Evolutionary conservation across 1,140 invertebrate species (phyloP), one percentile per base, ranked within the genome.

Genomic region (Bradysia coprophila): DNA sequence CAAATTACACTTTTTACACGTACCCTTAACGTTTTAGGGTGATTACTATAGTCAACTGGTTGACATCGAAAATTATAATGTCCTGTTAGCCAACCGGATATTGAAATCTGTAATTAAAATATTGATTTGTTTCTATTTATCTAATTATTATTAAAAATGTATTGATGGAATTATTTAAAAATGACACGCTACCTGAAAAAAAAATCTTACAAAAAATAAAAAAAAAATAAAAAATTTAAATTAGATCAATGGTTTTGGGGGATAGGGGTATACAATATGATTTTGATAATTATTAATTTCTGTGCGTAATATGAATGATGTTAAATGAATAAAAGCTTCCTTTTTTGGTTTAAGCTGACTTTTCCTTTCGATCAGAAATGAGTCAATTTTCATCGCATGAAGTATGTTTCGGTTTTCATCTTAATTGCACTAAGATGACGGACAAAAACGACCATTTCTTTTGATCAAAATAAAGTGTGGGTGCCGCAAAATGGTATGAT

Each of bases 51-150:
- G 72, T 90, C 84, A 63, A 95, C 86, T 49, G 88, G 86, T 70
- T 96, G 87, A 76, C 91, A 97, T 62, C 76, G 77, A 71, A 85
- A 82, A 68, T 76, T 93, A 76, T 94, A 96, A 61, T 81, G 76
- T 58, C 81, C 78, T 71, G 90, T 76, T 69, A 84, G 73, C 81
- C 83, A 87, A 65, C 82, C 83, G 54, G 76, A 73, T 64, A 76
- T 71, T 64, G 73, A 76, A 67, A 86, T 81, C 82, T 86, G 78
- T 66, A 84, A 82, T 69, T 66, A 71, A 48, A 56, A 43, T 40
- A 32, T 21, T 42, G 28, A 43, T 34, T 28, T 38, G 18, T 37
- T 33, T 3, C 28, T 46, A 43, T 46, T 34, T 22, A 10, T n/a
- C 18, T 37, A 28, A 28, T 8, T 28, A 28, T 28, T 28, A 28